A percentile compares a stretch with the other conserved stretches of the same genome.
phyloP scores from a whole-genome alignment of 2,113 vertebrate species.

The Probosciger aterrimus region DNA sequence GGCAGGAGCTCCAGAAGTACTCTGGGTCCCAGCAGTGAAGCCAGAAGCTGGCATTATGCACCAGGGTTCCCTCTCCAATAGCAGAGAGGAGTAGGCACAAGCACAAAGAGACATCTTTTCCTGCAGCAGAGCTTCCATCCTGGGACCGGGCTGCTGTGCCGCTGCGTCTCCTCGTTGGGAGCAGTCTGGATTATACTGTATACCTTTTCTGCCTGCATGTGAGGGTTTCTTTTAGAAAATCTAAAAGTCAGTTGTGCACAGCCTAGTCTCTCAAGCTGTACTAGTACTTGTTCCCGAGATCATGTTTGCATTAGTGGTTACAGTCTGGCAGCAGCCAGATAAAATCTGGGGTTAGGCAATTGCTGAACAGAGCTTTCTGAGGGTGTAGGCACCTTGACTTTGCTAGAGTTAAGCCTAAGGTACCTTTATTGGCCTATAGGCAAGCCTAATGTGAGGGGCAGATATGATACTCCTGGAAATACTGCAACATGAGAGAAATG shows the following conservation, averaged over 20 bases:
- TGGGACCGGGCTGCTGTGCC: rapidly evolving
- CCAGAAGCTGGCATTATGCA: neutral
- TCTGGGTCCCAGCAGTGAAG: neutral
- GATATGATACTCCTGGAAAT: neutral
- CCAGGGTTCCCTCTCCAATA: neutral
- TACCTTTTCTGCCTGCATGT: rapidly evolving
- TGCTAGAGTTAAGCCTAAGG: neutral
- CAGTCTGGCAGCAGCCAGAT: neutral
- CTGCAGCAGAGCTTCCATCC: neutral
- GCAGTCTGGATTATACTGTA: neutral
- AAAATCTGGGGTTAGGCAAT: neutral
- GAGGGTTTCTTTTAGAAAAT: neutral
- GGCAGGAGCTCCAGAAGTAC: neutral
- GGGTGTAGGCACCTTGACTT: neutral
- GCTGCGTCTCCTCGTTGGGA: rapidly evolving
- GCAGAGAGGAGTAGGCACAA: neutral
- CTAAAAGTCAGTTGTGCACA: neutral
- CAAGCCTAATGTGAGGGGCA: neutral
- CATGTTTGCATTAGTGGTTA: neutral
- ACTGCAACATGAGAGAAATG: neutral
- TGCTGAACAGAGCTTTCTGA: neutral
- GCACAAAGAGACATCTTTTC: neutral
- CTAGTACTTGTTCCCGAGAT: neutral
- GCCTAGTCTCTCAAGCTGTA: neutral
- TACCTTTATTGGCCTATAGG: neutral